Evolutionary conservation across 2,113 vertebrate species (phyloP).

Genomic region (Sylvietta virens): DNA sequence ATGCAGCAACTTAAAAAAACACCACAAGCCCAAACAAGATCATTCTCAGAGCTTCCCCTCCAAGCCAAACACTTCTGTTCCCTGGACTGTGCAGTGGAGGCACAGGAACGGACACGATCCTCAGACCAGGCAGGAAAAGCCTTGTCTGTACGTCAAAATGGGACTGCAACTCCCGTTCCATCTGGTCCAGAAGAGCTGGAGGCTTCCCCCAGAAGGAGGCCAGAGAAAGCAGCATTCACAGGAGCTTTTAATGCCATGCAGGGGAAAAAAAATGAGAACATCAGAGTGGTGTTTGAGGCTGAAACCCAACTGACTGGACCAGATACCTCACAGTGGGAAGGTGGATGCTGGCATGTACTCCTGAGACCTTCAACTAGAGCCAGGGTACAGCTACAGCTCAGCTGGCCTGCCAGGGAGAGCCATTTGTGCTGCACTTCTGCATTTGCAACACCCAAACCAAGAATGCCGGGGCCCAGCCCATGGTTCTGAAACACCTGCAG

Average conservation of each 20-base stretch:
- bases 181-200: constrained; percentile 15
- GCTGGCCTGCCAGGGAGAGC: background rate
- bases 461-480: background rate
- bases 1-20: background rate
- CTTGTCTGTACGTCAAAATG: background rate
- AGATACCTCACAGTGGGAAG: background rate
- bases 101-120: background rate
- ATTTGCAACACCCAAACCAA: background rate
- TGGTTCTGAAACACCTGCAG: background rate
- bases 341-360: accelerated
- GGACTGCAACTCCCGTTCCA: constrained; percentile 10
- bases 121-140: background rate
- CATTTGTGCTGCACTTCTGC: background rate
- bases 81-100: background rate
- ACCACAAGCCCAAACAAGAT: background rate
- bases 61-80: background rate
- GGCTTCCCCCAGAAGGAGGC: background rate
- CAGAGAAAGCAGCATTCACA: background rate
- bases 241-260: background rate
- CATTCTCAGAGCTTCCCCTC: background rate
- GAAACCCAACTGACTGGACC: background rate
- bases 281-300: background rate
- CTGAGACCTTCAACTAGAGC: background rate
- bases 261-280: background rate
- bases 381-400: background rate